Evolutionary conservation across 2,797 vertebrate species (phyloP).

Genomic region (Aphelocoma californica): DNA sequence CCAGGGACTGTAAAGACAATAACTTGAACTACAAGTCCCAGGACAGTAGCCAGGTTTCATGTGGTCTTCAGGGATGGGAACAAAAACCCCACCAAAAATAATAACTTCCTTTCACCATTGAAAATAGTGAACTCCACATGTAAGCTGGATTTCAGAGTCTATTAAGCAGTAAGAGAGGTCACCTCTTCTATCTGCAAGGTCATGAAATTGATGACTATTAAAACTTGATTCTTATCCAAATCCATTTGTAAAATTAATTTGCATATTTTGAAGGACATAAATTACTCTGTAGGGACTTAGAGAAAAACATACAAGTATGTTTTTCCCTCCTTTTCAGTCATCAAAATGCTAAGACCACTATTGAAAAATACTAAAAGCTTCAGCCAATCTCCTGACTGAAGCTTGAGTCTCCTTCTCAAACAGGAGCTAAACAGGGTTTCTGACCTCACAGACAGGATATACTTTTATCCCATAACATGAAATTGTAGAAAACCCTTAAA

Average conservation of each 20-base stretch:
- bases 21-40: constrained; percentile 42
- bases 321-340: not conserved
- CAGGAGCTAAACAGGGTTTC: not conserved
- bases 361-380: not conserved
- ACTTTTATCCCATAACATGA: not conserved
- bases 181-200: constrained; percentile 9
- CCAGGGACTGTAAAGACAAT: constrained; percentile 30
- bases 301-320: not conserved
- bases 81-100: constrained; percentile 4
- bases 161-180: not conserved
- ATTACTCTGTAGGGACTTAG: not conserved
- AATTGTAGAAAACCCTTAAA: not conserved
- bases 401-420: not conserved
- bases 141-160: not conserved
- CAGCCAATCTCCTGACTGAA: not conserved
- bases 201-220: constrained; percentile 30
- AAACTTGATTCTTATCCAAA: constrained; percentile 10
- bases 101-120: not conserved
- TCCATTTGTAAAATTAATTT: constrained; percentile 51
- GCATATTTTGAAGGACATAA: not conserved
- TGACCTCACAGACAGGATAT: not conserved
- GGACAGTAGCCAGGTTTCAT: constrained; percentile 59
- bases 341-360: not conserved
- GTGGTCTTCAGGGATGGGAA: constrained; percentile 25
- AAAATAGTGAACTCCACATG: not conserved